A percentile compares a stretch with the other conserved stretches of the same genome.
Conservation (phyloP, 2,888 invertebrate species). For the Rhingia campestris region DNA sequence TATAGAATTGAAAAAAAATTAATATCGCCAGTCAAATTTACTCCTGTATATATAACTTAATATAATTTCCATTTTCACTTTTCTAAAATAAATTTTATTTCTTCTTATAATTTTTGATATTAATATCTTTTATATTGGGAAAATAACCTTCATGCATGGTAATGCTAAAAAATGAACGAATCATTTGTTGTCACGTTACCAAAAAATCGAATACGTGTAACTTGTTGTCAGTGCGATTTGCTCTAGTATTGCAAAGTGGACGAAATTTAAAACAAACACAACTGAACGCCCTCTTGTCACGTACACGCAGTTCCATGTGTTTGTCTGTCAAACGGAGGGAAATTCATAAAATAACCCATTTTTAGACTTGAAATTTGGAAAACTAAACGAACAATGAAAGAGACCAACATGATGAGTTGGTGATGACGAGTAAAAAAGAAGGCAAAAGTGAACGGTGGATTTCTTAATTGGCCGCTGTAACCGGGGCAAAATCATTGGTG, state of each 20-base stretch:
- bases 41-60: too few species aligned
- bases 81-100: too few species aligned
- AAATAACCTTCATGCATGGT: conserved; percentile 24
- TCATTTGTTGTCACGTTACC: conserved; percentile 60
- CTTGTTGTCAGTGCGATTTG: conserved; percentile 71
- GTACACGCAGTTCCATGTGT: conserved; percentile 41
- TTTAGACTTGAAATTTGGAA: conserved; percentile 36
- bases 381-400: conserved; percentile 63
- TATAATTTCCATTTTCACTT: not conserved
- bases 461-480: conserved; percentile 57
- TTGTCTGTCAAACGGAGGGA: conserved; percentile 52
- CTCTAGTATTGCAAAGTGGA: conserved; percentile 63
- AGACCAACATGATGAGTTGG: conserved; percentile 67
- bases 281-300: not conserved
- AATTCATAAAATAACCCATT: conserved; percentile 56
- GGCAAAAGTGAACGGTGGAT: conserved; percentile 68
- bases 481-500: conserved; percentile 59
- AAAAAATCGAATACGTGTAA: conserved; percentile 74
- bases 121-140: conserved; percentile 17
- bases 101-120: too few species aligned
- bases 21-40: too few species aligned
- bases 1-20: too few species aligned
- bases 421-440: conserved; percentile 60
- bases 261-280: conserved; percentile 32
- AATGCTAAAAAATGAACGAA: conserved; percentile 58